A percentile compares a stretch with the other conserved stretches of the same genome.
Conservation (phyloP, 1,140 invertebrate genomes). For the Colletes latitarsis region DNA sequence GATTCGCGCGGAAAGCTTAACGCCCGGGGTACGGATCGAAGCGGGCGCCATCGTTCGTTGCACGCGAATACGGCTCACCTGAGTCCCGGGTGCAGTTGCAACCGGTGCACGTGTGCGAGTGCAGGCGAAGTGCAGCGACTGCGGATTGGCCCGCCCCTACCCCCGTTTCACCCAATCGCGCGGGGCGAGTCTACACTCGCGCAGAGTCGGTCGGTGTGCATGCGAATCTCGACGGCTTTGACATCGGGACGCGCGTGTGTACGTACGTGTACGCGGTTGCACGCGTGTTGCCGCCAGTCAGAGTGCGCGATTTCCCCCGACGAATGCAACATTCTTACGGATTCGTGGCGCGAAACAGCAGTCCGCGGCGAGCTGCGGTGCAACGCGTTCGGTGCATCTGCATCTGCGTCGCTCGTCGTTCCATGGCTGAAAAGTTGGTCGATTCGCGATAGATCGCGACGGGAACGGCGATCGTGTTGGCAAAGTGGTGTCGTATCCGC, state of each 20-base stretch:
- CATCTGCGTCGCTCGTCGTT: background rate
- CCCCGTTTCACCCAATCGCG: constrained; percentile 61
- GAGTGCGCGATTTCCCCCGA: constrained; percentile 43
- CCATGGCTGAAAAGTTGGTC: background rate
- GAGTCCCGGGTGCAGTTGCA: constrained; percentile 29
- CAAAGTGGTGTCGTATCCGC: too few relatives aligned
- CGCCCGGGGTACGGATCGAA: constrained; percentile 24
- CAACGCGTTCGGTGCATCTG: constrained; percentile 44
- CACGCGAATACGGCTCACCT: constrained; percentile 24
- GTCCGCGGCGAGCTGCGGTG: constrained; percentile 56
- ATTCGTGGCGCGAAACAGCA: constrained; percentile 53
- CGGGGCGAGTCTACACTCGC: constrained; percentile 36
- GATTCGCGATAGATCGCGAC: background rate
- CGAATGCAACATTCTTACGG: constrained; percentile 36
- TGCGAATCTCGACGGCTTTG: constrained; percentile 63
- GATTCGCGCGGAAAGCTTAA: too few relatives aligned
- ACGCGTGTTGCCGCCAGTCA: constrained; percentile 33
- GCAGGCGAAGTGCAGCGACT: constrained; percentile 47
- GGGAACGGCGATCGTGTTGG: too few relatives aligned
- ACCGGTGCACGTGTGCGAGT: constrained; percentile 38
- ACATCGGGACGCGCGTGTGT: constrained; percentile 15
- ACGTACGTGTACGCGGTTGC: constrained; percentile 21
- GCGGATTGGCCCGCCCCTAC: constrained; percentile 50
- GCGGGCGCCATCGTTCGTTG: constrained; percentile 48
- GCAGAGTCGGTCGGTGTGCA: constrained; percentile 61